These are phyloP conservation scores for Hemichromis elongatus DNA, from an alignment of 2,113 vertebrate genomes.

Conservation along the genomic window DNA sequence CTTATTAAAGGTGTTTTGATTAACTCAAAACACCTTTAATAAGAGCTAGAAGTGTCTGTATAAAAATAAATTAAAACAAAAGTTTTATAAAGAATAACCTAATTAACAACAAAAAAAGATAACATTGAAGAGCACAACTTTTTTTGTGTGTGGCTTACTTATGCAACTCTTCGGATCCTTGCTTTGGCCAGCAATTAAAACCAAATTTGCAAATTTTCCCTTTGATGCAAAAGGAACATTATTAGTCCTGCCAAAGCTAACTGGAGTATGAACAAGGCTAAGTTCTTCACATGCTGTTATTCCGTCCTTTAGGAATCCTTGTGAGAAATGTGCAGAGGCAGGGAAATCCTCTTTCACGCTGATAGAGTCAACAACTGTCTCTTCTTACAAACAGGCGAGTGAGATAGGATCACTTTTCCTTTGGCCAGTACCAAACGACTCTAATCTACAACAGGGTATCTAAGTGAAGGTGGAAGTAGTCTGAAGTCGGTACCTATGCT, in stretches of 20 bases:
- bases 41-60: too few relatives aligned
- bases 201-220: background rate
- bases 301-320: background rate
- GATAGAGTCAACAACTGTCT: slow-evolving; percentile 28
- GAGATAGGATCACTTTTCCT: slow-evolving; percentile 18
- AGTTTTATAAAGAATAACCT: background rate
- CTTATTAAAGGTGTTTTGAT: too few relatives aligned
- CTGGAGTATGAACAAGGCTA: slow-evolving; percentile 4
- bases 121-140: background rate
- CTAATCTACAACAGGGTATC: slow-evolving; percentile 1
- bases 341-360: background rate
- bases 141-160: background rate
- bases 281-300: background rate
- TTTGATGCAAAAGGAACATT: background rate
- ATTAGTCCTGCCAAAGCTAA: background rate
- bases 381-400: slow-evolving; percentile 3
- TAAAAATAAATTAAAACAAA: background rate
- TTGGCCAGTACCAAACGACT: background rate
- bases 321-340: background rate
- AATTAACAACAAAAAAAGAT: background rate
- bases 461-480: background rate
- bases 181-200: background rate
- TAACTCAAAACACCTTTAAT: too few relatives aligned
- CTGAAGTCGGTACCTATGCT: background rate
- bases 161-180: background rate